phyloP scores from a whole-genome alignment of 2,888 invertebrate genomes.

The Nycteola revayana region DNA sequence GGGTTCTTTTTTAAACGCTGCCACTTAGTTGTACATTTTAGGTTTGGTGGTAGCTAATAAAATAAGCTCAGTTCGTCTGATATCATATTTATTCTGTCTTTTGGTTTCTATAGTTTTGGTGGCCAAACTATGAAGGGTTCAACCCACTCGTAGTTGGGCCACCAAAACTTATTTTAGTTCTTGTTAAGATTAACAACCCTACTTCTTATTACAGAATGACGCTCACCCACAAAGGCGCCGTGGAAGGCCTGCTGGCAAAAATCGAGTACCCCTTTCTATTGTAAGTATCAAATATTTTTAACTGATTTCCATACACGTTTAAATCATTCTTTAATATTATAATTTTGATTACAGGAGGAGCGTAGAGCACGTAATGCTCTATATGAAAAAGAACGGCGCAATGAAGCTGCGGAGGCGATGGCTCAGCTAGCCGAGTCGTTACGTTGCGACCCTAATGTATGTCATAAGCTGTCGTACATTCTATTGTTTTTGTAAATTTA shows the following conservation, averaged over 20 bases:
- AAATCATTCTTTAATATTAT: no score
- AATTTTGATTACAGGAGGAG: constrained; percentile 35
- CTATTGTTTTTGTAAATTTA: neutral
- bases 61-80: no score
- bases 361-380: constrained; percentile 49
- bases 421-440: constrained; percentile 37
- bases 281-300: constrained; percentile 37
- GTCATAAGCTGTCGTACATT: constrained; percentile 4
- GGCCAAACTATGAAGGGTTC: no score
- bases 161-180: no score
- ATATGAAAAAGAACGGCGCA: constrained; percentile 49
- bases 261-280: constrained; percentile 40
- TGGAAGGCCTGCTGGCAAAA: constrained; percentile 47
- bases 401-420: constrained; percentile 42
- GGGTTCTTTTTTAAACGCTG: no score
- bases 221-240: constrained; percentile 28
- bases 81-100: no score
- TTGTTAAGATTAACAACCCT: no score
- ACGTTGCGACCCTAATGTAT: constrained; percentile 37
- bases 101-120: no score
- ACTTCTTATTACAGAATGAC: neutral
- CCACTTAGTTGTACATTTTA: no score
- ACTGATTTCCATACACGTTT: neutral
- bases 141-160: no score
- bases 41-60: no score